phyloP scores from a whole-genome alignment of 2,888 invertebrate species.

The Sarcophaga rosellei region DNA sequence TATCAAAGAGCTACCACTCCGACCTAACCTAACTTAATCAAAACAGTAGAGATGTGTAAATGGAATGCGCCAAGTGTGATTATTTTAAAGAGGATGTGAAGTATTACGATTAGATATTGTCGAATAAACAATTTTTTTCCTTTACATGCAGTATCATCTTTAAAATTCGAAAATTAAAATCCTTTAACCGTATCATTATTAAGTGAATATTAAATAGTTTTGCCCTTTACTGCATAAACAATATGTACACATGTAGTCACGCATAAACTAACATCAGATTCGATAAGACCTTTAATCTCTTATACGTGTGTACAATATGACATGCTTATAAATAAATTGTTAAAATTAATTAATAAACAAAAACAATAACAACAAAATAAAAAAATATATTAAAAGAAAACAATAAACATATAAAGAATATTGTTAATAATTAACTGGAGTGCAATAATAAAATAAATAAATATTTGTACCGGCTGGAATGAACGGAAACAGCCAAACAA shows the following conservation, averaged over 20 bases:
- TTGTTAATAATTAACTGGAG: conserved; percentile 43
- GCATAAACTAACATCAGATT: not conserved
- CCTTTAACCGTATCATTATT: too few relatives aligned
- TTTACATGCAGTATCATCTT: too few relatives aligned
- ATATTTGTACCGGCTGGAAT: conserved; percentile 41
- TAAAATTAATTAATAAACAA: conserved; percentile 59
- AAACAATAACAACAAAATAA: not conserved
- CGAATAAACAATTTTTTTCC: too few relatives aligned
- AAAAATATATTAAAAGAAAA: conserved; percentile 9
- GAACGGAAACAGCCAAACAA: not conserved
- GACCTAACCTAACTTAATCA: too few relatives aligned
- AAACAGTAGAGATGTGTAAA: too few relatives aligned
- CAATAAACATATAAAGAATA: conserved; percentile 38
- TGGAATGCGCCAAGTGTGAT: too few relatives aligned
- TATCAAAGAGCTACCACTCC: too few relatives aligned
- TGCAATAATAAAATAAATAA: conserved; percentile 40
- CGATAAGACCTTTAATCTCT: conserved; percentile 39
- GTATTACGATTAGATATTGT: too few relatives aligned
- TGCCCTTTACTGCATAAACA: conserved; percentile 9
- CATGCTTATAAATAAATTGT: conserved; percentile 15
- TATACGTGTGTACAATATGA: conserved; percentile 15
- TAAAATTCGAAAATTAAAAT: too few relatives aligned
- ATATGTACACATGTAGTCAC: not conserved
- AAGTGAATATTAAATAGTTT: not conserved
- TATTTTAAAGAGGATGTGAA: too few relatives aligned